phyloP scores from a whole-genome alignment of 2,113 vertebrate species.

The Percina caprodes region DNA sequence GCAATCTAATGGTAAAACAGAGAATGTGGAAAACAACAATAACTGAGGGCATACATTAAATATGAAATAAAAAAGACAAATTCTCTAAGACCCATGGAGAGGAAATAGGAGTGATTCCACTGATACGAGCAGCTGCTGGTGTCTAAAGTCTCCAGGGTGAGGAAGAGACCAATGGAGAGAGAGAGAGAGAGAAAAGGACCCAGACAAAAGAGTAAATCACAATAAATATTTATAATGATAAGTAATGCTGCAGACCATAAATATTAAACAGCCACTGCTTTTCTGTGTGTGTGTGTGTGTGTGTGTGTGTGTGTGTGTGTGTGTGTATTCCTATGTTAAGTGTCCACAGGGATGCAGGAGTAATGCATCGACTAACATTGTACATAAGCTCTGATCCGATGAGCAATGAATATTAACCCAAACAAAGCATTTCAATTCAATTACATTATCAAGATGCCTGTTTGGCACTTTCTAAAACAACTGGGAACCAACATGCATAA shows the following conservation, averaged over 20 bases:
- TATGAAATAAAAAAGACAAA: slow-evolving; percentile 75
- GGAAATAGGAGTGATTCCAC: slow-evolving; percentile 72
- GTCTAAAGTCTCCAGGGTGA: slow-evolving; percentile 66
- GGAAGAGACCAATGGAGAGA: slow-evolving; percentile 43
- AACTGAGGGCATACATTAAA: slow-evolving; percentile 71
- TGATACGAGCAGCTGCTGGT: slow-evolving; percentile 69
- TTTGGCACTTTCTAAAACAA: slow-evolving; percentile 60
- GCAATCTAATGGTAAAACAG: slow-evolving; percentile 71
- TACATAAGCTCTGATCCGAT: slow-evolving; percentile 72
- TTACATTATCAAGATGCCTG: slow-evolving; percentile 48
- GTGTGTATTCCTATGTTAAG: slow-evolving; percentile 48
- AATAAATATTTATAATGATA: slow-evolving; percentile 87
- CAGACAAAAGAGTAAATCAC: slow-evolving; percentile 82
- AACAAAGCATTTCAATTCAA: slow-evolving; percentile 62
- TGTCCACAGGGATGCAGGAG: slow-evolving; percentile 60
- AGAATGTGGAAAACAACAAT: slow-evolving; percentile 55
- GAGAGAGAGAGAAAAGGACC: slow-evolving; percentile 56
- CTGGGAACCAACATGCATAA: slow-evolving; percentile 57
- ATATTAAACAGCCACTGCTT: slow-evolving; percentile 76
- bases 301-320: slow-evolving; percentile 35
- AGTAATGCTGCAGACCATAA: slow-evolving; percentile 78
- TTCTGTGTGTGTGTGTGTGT: slow-evolving; percentile 34
- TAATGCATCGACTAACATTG: slow-evolving; percentile 69
- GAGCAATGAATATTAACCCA: slow-evolving; percentile 72
- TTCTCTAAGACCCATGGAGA: slow-evolving; percentile 58